Conservation (phyloP, 2,888 invertebrate genomes). For the Lathronympha strigana region DNA sequence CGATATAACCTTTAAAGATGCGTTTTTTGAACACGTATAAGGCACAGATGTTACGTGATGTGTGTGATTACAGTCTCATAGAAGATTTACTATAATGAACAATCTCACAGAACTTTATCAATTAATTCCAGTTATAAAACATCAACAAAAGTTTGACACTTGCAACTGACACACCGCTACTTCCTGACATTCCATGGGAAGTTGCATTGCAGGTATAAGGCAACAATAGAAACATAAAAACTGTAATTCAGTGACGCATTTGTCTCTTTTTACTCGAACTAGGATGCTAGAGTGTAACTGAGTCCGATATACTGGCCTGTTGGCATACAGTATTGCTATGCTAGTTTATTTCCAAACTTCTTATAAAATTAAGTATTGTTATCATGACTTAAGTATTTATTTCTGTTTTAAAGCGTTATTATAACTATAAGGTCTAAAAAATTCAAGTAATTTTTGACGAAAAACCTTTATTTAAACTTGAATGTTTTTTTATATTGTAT, state of each 20-base stretch:
- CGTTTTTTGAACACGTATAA: constrained; percentile 50
- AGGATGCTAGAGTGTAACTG: constrained; percentile 42
- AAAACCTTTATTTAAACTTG: too few species aligned
- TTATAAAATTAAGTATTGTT: too few species aligned
- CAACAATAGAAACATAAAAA: constrained; percentile 50
- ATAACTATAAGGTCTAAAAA: too few species aligned
- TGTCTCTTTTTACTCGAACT: constrained; percentile 42
- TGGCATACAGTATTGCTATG: constrained; percentile 28
- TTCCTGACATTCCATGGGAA: constrained; percentile 42
- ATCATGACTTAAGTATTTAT: too few species aligned
- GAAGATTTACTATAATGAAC: constrained; percentile 59
- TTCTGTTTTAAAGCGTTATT: too few species aligned
- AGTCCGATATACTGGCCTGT: constrained; percentile 57
- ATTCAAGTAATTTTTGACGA: too few species aligned
- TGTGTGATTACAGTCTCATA: constrained; percentile 62
- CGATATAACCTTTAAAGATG: constrained; percentile 58
- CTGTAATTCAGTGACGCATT: constrained; percentile 41
- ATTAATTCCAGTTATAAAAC: constrained; percentile 65
- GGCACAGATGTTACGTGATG: constrained; percentile 48
- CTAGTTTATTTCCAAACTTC: background rate
- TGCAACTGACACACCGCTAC: constrained; percentile 42
- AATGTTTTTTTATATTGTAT: background rate
- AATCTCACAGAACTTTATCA: constrained; percentile 58
- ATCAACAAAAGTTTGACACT: constrained; percentile 81
- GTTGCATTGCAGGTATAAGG: constrained; percentile 44